Evolutionary conservation across 2,113 vertebrate species (phyloP).

Genomic region (Engystomops pustulosus): DNA sequence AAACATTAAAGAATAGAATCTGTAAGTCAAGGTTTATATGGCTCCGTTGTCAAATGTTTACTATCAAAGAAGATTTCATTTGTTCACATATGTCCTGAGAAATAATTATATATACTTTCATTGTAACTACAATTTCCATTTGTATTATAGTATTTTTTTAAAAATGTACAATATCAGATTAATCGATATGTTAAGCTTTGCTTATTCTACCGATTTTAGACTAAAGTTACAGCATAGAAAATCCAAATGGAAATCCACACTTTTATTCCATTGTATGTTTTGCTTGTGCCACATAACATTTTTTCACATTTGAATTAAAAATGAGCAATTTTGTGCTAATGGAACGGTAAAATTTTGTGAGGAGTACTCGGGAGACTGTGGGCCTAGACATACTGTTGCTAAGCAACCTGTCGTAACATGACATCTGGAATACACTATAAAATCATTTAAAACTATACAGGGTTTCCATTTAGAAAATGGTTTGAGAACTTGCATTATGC

Average conservation of each 20-base stretch:
- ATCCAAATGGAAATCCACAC: constrained; percentile 23
- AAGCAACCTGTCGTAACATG: constrained; percentile 49
- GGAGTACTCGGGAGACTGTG: constrained; percentile 41
- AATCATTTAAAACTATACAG: constrained; percentile 51
- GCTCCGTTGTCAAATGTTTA: too few relatives aligned
- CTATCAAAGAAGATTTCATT: too few relatives aligned
- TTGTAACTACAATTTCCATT: too few relatives aligned
- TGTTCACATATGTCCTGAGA: too few relatives aligned
- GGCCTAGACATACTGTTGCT: constrained; percentile 40
- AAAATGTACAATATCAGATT: too few relatives aligned
- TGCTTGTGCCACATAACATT: constrained; percentile 34
- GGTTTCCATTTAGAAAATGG: constrained; percentile 58
- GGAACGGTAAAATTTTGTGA: constrained; percentile 54
- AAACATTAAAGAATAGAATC: too few relatives aligned
- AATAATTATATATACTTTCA: too few relatives aligned
- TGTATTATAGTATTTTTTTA: too few relatives aligned
- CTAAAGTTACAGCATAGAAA: neutral
- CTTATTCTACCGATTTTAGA: neutral
- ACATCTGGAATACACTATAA: constrained; percentile 57
- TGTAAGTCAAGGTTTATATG: too few relatives aligned
- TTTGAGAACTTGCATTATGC: constrained; percentile 56
- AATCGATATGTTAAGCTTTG: neutral
- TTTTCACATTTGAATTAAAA: constrained; percentile 58
- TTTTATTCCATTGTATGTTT: constrained; percentile 37
- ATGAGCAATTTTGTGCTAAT: constrained; percentile 59